Evolutionary conservation across 2,797 vertebrate genomes (phyloP), one percentile per base, ranked within the genome.

Genomic region (Centropyge bicolor): DNA sequence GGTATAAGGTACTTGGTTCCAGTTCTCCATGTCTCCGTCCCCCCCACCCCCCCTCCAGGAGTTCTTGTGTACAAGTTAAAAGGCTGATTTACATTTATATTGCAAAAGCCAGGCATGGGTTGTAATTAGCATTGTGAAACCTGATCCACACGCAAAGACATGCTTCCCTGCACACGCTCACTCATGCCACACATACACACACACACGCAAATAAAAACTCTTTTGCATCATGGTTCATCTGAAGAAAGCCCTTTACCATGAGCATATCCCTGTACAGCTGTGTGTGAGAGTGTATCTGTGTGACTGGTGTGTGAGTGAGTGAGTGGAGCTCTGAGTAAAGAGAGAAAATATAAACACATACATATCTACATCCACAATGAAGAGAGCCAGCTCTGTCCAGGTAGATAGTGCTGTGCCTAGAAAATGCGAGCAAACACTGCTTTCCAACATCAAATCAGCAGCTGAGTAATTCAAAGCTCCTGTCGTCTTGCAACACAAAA

Each of bases 41-140:
- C 76, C 66, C 65, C n/a, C n/a, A n/a, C n/a, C n/a, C n/a, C 73
- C 61, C 57, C 59, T 63, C 64, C 71, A 66, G 49, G 69, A 83
- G 67, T 74, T 67, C 67, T 82, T 85, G 78, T 86, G 79, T 79
- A 81, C 77, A 65, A 88, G 85, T 85, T 89, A 89, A 87, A 91
- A 88, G 86, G 76, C 82, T 91, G 85, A 92, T 93, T 91, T 91
- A 88, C 89, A 92, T 92, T 89, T 91, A 89, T 88, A 93, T 91
- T 89, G 84, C 76, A 46, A 79, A 76, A 88, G 82, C 61, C 35
- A 70, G 81, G 66, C 64, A 57, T 73, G 80, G 75, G 70, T 76
- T 82, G 86, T 87, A 87, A 89, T 73, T 70, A 74, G 77, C 78
- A 84, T 74, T 73, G 84, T 67, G 65, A 76, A 73, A 63, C 57